These are phyloP conservation scores for Diarsia dahlii DNA, from an alignment of 2,888 invertebrate species.

Conservation along the genomic window DNA sequence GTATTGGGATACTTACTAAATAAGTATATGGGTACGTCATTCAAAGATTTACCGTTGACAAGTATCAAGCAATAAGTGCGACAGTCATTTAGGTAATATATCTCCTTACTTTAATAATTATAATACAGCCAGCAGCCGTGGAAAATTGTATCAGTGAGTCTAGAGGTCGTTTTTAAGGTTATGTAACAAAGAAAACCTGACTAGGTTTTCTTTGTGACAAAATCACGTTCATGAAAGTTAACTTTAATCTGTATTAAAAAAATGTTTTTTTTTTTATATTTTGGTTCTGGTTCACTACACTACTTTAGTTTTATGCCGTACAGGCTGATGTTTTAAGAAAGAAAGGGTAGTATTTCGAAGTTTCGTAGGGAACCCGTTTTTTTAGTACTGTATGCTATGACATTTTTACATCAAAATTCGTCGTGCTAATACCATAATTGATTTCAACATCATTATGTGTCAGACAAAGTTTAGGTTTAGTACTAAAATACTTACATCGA, in stretches of 20 bases:
- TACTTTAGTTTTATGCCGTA: too few relatives aligned
- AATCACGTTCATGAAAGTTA: not conserved
- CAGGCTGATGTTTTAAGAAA: not conserved
- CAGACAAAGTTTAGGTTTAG: not conserved
- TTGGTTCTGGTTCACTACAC: not conserved
- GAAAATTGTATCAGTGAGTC: not conserved
- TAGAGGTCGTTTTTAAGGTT: not conserved
- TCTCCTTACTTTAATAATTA: not conserved
- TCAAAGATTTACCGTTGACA: not conserved
- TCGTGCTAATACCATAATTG: not conserved
- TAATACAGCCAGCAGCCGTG: not conserved
- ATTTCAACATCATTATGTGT: not conserved
- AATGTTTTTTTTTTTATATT: not conserved
- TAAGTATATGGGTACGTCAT: too few relatives aligned
- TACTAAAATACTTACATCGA: constrained; percentile 88
- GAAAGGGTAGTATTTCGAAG: too few relatives aligned
- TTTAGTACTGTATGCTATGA: too few relatives aligned
- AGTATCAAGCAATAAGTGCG: too few relatives aligned
- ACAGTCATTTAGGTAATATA: not conserved
- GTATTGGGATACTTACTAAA: not conserved
- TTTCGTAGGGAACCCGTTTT: too few relatives aligned
- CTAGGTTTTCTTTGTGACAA: too few relatives aligned
- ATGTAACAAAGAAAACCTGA: not conserved
- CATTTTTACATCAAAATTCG: not conserved
- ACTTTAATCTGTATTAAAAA: not conserved